phyloP scores from a whole-genome alignment of 2,113 vertebrate genomes.

The Emydocephalus ijimae region DNA sequence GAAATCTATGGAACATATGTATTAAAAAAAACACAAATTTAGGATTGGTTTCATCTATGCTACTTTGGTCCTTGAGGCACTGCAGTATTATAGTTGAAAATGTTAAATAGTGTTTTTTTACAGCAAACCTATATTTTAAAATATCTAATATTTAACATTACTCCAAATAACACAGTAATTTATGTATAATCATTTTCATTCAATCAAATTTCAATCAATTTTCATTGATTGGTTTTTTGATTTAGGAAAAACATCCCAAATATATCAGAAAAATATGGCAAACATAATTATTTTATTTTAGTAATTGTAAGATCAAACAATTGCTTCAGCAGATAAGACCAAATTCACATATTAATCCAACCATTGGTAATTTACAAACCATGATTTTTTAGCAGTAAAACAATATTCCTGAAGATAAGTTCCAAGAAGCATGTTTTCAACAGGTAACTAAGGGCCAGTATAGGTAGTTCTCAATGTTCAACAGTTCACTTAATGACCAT shows the following conservation, averaged over 20 bases:
- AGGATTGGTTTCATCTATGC: not conserved
- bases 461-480: no score
- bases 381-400: not conserved
- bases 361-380: not conserved
- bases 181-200: not conserved
- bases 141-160: not conserved
- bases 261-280: not conserved
- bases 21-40: not conserved
- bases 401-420: not conserved
- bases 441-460: not conserved
- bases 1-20: not conserved
- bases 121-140: not conserved
- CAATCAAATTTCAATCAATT: not conserved
- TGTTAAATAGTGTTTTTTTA: not conserved
- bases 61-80: not conserved
- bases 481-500: no score
- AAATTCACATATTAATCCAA: not conserved
- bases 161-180: not conserved
- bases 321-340: slow-evolving; percentile 44
- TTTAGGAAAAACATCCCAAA: not conserved
- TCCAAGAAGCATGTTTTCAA: not conserved
- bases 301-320: slow-evolving; percentile 31
- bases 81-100: not conserved
- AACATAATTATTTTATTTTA: slow-evolving; percentile 32
- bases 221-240: not conserved